A percentile compares a stretch with the other conserved stretches of the same genome.
Evolutionary conservation across 2,888 invertebrate genomes (phyloP).

Genomic region (Cheilosia scutellata): DNA sequence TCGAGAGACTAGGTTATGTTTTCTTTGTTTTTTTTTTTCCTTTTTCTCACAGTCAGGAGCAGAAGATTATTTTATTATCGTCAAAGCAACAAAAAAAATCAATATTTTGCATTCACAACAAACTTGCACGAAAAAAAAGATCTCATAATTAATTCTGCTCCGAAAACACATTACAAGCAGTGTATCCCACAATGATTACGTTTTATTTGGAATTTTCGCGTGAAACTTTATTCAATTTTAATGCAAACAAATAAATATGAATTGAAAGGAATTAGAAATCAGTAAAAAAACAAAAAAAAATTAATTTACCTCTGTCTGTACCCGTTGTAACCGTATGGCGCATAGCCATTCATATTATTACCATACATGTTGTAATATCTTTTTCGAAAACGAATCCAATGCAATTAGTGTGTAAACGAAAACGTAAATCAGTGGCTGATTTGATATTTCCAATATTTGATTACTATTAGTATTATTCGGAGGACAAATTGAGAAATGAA

Average conservation of each 20-base stretch:
- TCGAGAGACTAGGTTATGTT: constrained; percentile 55
- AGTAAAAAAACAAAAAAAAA: constrained; percentile 45
- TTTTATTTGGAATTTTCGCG: constrained; percentile 16
- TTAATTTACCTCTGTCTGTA: constrained; percentile 80
- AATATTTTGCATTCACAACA: constrained; percentile 71
- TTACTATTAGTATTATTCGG: constrained; percentile 8
- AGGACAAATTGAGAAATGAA: constrained; percentile 27
- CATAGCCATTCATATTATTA: constrained; percentile 79
- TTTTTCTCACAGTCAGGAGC: background rate
- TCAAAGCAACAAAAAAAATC: constrained; percentile 61
- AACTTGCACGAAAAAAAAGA: constrained; percentile 27
- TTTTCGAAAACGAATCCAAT: constrained; percentile 46
- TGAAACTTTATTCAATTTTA: background rate
- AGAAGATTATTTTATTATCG: constrained; percentile 52
- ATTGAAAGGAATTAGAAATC: constrained; percentile 23
- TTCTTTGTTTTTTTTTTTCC: constrained; percentile 16
- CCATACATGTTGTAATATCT: constrained; percentile 77
- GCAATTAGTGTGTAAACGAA: constrained; percentile 32
- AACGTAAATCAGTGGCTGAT: constrained; percentile 41
- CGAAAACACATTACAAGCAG: constrained; percentile 26
- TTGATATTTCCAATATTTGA: constrained; percentile 29
- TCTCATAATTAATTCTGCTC: constrained; percentile 54
- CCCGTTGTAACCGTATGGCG: constrained; percentile 80
- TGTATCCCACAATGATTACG: constrained; percentile 15
- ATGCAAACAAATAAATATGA: constrained; percentile 5